Base-by-base conservation (phyloP, 2,888 invertebrate species). In the Leptogaster cylindrica region DNA sequence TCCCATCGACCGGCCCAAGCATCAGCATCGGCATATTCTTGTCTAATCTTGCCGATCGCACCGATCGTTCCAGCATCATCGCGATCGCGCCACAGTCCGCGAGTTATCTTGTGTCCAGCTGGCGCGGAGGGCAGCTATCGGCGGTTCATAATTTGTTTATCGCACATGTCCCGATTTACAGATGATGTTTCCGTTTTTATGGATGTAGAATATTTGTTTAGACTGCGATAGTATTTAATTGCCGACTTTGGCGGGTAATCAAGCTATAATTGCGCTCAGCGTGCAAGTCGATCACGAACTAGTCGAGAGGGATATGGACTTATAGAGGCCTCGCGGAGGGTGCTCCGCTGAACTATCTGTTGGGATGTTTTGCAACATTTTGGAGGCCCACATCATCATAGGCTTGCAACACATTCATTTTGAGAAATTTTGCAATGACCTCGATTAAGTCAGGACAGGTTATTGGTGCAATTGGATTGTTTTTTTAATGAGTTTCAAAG, bases 141-240 rank as follows among this genome's bases (percentile, higher is more conserved):
- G 14, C 25, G 27, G 27, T 28, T 61, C 61, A 61, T 61, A 61
- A 61, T 61, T 61, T 61, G 61, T 61, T 44, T 61, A 61, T 61
- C 61, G 61, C 61, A 61, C 61, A 61, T 61, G 44, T 20, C 61
- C 41, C 18, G 44, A 61, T 61, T 61, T 61, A 61, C 61, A 44
- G n/a, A 28, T 44, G 58, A 58, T 58, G 27, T 61, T 61, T 44
- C 61, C 44, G 44, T 61, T 61, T 61, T 61, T 61, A 61, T 61
- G 61, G 61, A 28, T 31, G 27, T 28, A 27, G 61, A 10, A 10
- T 61, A 61, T 61, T 61, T 61, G 61, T 44, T 61, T 61, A 61
- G 44, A 44, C n/a, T 16, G 16, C 44, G 61, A 61, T 25, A 28
- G 25, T 28, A 61, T 61, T 61, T 61, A 61, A 61, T 61, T 61